These are phyloP conservation scores for Macquaria australasica DNA, from an alignment of 2,113 vertebrate species.

Conservation along the genomic window DNA sequence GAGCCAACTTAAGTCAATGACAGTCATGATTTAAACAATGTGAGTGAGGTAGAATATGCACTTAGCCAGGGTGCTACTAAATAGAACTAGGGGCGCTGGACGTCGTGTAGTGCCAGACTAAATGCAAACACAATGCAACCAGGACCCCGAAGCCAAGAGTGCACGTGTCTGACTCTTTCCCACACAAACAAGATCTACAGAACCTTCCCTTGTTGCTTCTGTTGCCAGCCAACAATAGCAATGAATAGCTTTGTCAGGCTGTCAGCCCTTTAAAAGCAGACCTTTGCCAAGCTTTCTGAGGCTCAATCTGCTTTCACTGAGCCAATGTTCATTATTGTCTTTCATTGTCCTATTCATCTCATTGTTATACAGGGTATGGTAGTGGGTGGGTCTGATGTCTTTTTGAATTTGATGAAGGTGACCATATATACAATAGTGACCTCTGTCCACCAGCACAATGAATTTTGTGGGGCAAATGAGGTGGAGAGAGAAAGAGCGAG, in stretches of 20 bases:
- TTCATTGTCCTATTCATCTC: slow-evolving; percentile 68
- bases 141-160: slow-evolving; percentile 42
- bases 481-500: slow-evolving; percentile 18
- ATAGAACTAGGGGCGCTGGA: slow-evolving; percentile 2
- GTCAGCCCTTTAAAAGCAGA: slow-evolving; percentile 68
- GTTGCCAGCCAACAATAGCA: slow-evolving; percentile 63
- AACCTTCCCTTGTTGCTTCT: slow-evolving; percentile 52
- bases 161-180: slow-evolving; percentile 49
- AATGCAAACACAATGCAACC: slow-evolving; percentile 60
- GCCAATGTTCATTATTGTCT: slow-evolving; percentile 55
- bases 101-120: slow-evolving; percentile 44
- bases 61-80: slow-evolving; percentile 20
- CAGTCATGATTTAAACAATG: slow-evolving; percentile 55
- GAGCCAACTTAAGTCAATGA: slow-evolving; percentile 58
- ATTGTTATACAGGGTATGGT: slow-evolving; percentile 58
- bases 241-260: slow-evolving; percentile 68
- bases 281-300: slow-evolving; percentile 65
- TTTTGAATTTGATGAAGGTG: slow-evolving; percentile 70
- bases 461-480: slow-evolving; percentile 53
- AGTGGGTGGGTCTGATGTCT: slow-evolving; percentile 52
- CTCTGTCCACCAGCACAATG: slow-evolving; percentile 50
- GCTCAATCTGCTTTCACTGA: slow-evolving; percentile 60
- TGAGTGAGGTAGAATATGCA: slow-evolving; percentile 30
- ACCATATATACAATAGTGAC: slow-evolving; percentile 69
- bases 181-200: slow-evolving; percentile 55